Evolutionary conservation across 2,888 invertebrate species (phyloP).

Genomic region (Pherbina coryleti): DNA sequence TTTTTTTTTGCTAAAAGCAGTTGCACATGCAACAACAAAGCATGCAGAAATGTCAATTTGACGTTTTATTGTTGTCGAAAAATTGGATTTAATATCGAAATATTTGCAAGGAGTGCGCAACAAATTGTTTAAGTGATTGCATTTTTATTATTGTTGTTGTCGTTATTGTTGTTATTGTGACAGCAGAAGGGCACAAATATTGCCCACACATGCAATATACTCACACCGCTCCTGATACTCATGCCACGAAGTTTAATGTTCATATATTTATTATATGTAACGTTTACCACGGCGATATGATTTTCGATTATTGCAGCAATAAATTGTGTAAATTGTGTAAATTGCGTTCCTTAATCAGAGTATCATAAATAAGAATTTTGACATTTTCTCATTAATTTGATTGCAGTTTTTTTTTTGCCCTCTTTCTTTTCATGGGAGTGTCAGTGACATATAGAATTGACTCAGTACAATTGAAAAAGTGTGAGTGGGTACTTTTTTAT

Average conservation of each 20-base stretch:
- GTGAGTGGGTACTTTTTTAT: background rate
- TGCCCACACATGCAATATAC: background rate
- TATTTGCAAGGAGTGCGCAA: constrained; percentile 52
- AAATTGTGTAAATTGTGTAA: background rate
- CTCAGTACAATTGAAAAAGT: too few species aligned
- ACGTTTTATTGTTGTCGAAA: constrained; percentile 34
- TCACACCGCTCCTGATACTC: background rate
- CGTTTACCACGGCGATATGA: background rate
- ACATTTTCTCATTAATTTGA: constrained; percentile 10
- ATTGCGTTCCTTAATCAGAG: background rate
- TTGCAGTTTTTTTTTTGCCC: background rate
- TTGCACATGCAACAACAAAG: constrained; percentile 15
- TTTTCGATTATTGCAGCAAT: constrained; percentile 9
- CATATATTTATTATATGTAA: background rate
- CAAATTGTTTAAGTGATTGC: constrained; percentile 61
- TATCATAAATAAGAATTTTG: constrained; percentile 2
- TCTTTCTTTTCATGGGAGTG: background rate
- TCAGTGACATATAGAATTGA: background rate
- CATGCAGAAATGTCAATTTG: constrained; percentile 46
- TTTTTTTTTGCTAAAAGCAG: background rate
- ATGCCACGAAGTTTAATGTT: background rate
- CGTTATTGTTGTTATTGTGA: background rate
- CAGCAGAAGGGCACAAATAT: too few species aligned
- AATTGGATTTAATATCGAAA: constrained; percentile 37
- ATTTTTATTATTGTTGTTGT: constrained; percentile 49